Base-by-base conservation (phyloP, 2,797 vertebrate species). In the Emys orbicularis region DNA sequence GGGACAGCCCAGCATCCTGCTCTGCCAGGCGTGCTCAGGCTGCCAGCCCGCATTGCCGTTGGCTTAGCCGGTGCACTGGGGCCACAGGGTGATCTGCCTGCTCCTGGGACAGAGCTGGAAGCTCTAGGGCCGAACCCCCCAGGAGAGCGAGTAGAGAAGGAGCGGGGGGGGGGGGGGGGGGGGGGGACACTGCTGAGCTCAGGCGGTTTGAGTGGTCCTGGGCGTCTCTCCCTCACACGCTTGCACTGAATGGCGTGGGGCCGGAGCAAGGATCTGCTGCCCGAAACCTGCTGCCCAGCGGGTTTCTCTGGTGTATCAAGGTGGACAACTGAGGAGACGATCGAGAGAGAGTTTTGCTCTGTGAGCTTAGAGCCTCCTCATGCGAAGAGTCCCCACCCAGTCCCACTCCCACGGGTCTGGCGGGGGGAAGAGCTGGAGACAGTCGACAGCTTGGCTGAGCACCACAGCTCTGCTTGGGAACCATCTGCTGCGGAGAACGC, bases 291-390 rank as follows among this genome's bases (percentile, higher is more conserved):
- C 44, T 44, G 44, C 44, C 44, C 5, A 37, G n/a, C 11, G n/a
- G 65, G 19, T 37, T n/a, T 7, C 9, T 37, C 18, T 37, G n/a
- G 65, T 23, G 8, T 19, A 37, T 18, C 16, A n/a, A 18, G 61
- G 61, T n/a, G 34, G 34, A 19, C 8, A 19, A 6, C 9, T 37
- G 65, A 23, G 65, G 65, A 21, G n/a, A 21, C 9, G 10, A 10
- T 21, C 19, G 34, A 65, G 61, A 4, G 59, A n/a, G 61, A 11
- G n/a, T 61, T 61, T 61, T 12, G 59, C 13, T 34, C 34, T 19
- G 4, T 11, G 8, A n/a, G 1, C 5, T 41, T 6, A 5, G 19
- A n/a, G n/a, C n/a, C 4, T 5, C 34, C 5, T 6, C 65, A n/a
- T 3, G 65, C 9, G 4, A 68, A n/a, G 34, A 8, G 34, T 3